Conservation (phyloP, 2,113 vertebrate species). For the Alces alces region DNA sequence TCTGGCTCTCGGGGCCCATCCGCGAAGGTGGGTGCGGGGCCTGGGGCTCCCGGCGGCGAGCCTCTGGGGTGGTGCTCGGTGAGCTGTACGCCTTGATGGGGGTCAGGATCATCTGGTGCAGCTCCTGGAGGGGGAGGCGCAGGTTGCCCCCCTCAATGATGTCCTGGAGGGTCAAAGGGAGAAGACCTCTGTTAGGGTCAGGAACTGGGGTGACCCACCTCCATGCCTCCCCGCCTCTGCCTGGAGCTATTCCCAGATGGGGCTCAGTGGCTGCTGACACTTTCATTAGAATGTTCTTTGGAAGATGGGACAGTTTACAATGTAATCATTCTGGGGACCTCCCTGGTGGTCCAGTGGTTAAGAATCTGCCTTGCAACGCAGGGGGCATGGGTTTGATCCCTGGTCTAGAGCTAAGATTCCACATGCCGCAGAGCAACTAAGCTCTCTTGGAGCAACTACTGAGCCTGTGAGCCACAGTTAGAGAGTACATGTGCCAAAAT, state of each 20-base stretch:
- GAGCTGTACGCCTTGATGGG: conserved; percentile 92
- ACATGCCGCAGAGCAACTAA: neutral
- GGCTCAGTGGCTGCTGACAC: neutral
- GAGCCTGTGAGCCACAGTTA: neutral
- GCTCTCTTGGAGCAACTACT: neutral
- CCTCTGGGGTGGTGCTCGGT: conserved; percentile 72
- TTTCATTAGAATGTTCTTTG: neutral
- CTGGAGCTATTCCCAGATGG: neutral
- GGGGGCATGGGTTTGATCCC: neutral
- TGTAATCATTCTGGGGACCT: neutral
- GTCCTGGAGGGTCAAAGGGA: conserved; percentile 79
- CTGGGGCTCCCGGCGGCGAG: conserved; percentile 80
- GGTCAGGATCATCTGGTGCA: conserved; percentile 98
- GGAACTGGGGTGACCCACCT: neutral
- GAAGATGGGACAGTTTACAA: neutral
- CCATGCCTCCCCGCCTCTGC: rapidly evolving
- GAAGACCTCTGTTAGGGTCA: neutral
- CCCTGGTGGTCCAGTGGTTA: neutral
- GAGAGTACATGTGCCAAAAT: neutral
- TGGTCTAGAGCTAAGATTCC: neutral
- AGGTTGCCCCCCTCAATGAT: conserved; percentile 95
- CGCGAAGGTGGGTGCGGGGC: conserved; percentile 81
- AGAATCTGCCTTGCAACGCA: neutral
- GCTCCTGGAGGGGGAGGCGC: conserved; percentile 92
- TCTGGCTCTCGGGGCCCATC: conserved; percentile 83